These are phyloP conservation scores for Pristionchus fissidentatus DNA, from an alignment of 2,888 invertebrate species.

Conservation along the genomic window DNA sequence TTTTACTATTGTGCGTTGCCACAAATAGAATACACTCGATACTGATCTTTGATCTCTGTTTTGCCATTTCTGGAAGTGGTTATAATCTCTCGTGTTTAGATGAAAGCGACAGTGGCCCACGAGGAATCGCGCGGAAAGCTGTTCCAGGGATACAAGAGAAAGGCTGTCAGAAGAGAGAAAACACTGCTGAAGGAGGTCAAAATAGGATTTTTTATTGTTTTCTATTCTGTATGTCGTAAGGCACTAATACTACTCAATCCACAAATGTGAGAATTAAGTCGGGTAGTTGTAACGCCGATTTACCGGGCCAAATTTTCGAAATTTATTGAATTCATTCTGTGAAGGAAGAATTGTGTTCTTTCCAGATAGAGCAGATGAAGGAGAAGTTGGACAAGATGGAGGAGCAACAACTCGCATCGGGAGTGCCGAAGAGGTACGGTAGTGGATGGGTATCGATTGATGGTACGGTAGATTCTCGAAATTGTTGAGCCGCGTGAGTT, in stretches of 20 bases:
- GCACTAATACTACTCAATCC: too few relatives aligned
- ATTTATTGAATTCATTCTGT: too few relatives aligned
- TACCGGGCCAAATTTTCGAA: too few relatives aligned
- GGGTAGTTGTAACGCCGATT: too few relatives aligned
- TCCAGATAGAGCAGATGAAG: background rate
- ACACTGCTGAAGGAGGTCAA: constrained; percentile 7
- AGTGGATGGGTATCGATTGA: background rate
- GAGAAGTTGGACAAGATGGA: background rate
- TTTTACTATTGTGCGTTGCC: too few relatives aligned
- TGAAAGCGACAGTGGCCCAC: background rate
- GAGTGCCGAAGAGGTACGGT: background rate
- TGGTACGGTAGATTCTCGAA: background rate
- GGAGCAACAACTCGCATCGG: background rate
- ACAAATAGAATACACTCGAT: background rate
- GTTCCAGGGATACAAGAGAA: constrained; percentile 25
- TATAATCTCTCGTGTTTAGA: background rate
- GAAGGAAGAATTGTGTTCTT: background rate
- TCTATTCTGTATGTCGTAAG: too few relatives aligned
- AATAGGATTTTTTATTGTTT: background rate
- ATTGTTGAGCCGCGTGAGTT: too few relatives aligned
- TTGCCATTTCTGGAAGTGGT: background rate
- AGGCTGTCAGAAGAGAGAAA: constrained; percentile 15
- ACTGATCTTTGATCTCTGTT: background rate
- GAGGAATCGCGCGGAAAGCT: background rate
- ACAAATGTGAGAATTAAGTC: too few relatives aligned